Evolutionary conservation across 2,113 vertebrate species (phyloP).

Genomic region (Xiphophorus couchianus): DNA sequence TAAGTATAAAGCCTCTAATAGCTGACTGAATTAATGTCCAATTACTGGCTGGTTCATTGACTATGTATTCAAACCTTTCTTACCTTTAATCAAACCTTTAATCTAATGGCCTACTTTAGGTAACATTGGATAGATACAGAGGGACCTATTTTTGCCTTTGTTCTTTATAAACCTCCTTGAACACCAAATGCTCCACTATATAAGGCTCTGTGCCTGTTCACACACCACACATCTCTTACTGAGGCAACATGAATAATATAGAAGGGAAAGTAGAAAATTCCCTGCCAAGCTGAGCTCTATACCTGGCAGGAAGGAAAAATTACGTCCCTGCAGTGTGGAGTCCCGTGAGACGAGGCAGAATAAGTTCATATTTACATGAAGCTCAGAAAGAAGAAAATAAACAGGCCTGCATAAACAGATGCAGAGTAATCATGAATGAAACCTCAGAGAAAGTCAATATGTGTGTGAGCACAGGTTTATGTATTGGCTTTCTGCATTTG

Average conservation of each 20-base stretch:
- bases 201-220: not conserved
- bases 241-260: not conserved
- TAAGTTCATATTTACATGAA: conserved; percentile 51
- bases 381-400: conserved; percentile 48
- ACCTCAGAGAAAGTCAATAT: conserved; percentile 31
- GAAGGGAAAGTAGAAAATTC: conserved; percentile 5
- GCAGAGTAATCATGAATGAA: conserved; percentile 39
- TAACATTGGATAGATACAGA: not conserved
- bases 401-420: conserved; percentile 38
- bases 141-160: not conserved
- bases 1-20: not conserved
- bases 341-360: conserved; percentile 13
- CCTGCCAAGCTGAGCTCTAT: conserved; percentile 15
- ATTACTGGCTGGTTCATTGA: no score
- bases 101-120: not conserved
- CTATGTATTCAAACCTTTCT: not conserved
- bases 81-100: not conserved
- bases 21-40: no score
- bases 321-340: not conserved
- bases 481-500: not conserved
- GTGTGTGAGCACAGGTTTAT: conserved; percentile 2
- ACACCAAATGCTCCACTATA: not conserved
- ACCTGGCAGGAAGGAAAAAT: conserved; percentile 35
- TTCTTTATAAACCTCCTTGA: not conserved
- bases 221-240: conserved; percentile 4